Evolutionary conservation across 2,113 vertebrate genomes (phyloP), one percentile per base, ranked within the genome.

Genomic region (Nerophis lumbriciformis): DNA sequence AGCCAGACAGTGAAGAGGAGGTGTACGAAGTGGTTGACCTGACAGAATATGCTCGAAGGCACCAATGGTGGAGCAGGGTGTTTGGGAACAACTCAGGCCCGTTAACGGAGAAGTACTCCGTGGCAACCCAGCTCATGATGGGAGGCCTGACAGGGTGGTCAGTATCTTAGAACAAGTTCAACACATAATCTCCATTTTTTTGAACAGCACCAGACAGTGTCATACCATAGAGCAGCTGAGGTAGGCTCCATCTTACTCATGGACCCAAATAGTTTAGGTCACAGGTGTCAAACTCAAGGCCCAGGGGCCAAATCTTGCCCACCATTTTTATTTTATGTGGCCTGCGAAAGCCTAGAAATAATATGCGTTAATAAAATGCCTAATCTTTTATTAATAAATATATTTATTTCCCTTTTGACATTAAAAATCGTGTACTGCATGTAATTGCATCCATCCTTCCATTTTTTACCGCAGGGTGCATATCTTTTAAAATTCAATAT

Each of bases 81-180:
- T 99, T 99, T 73, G 96, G 95, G 59, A 92, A 86, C 61, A 94
- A 90, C 73, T 97, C 96, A 0, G 95, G 95, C 75, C 96, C 96
- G 4, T 92, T 99, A 47, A 95, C 94, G 69, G 95, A 98, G 83
- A 98, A 98, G 73, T 97, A 98, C 37, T 99, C 95, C 0, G 96
- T 99, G 51, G 91, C 96, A 57, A 98, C 97, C 0, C 97, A 99
- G 88, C 93, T 99, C 69, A 91, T 95, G 83, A 95, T 98, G 93
- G 97, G 97, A 58, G 97, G 97, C 2, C 90, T 97, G 61, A 93
- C 94, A 59, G 97, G 97, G 87, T 99, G 97, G 97, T 99, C 89
- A 90, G 92, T 35, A 21, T 10, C 6, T 19, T 9, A n/a, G 47
- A 36, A 13, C 8, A 49, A 14, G 7, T 48, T 6, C 39, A 58